These are phyloP conservation scores for Chymomyza fuscimana DNA, from an alignment of 2,888 invertebrate genomes.

Conservation along the genomic window DNA sequence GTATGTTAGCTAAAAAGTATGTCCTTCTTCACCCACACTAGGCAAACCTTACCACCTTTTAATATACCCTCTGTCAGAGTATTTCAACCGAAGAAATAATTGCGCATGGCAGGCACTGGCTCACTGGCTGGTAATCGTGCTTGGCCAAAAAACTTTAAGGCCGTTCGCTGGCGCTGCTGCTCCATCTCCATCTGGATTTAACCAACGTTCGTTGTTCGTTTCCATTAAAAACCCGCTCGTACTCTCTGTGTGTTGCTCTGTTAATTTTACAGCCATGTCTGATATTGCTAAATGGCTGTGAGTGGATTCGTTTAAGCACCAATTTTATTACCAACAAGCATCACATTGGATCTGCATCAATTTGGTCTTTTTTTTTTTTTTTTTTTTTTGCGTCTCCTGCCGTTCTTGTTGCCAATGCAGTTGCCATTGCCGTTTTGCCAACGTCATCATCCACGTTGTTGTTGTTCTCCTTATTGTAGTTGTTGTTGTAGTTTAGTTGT, in stretches of 20 bases:
- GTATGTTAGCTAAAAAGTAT: no score
- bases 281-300: slow-evolving; percentile 78
- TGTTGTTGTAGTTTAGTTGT: neutral
- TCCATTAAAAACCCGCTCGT: slow-evolving; percentile 3
- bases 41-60: neutral
- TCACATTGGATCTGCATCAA: slow-evolving; percentile 72
- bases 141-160: slow-evolving; percentile 46
- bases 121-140: slow-evolving; percentile 5
- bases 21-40: no score
- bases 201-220: slow-evolving; percentile 4
- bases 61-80: neutral
- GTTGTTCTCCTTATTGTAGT: neutral
- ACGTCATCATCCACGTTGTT: slow-evolving; percentile 2
- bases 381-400: slow-evolving; percentile 33
- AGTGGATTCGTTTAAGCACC: slow-evolving; percentile 78
- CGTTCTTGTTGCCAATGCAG: slow-evolving; percentile 27
- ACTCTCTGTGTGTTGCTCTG: slow-evolving; percentile 67
- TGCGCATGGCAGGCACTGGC: slow-evolving; percentile 49
- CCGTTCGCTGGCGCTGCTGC: slow-evolving; percentile 40
- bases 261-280: slow-evolving; percentile 76
- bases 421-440: slow-evolving; percentile 14
- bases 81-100: slow-evolving; percentile 54
- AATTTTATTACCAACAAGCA: slow-evolving; percentile 77
- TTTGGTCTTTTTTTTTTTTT: slow-evolving; percentile 36
- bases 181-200: neutral